Evolutionary conservation across 2,888 invertebrate species (phyloP).

Genomic region (Nemotelus pantherinus): DNA sequence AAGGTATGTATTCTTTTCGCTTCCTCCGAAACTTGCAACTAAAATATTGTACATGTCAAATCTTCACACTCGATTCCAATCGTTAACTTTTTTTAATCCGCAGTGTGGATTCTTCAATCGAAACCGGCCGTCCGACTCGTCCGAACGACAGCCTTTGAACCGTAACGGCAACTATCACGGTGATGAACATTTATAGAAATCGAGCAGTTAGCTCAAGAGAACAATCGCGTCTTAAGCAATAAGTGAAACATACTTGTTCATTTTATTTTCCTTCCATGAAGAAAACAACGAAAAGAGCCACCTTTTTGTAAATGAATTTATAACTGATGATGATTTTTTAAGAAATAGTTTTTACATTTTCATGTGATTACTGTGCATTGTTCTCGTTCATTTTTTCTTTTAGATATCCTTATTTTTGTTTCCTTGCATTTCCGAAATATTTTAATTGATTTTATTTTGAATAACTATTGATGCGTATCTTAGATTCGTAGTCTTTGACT

Average conservation of each 20-base stretch:
- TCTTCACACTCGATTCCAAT: too few species aligned
- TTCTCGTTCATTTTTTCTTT: neutral
- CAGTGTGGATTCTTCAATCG: conserved; percentile 95
- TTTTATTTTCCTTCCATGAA: conserved; percentile 29
- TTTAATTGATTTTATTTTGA: too few species aligned
- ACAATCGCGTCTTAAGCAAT: neutral
- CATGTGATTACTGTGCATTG: neutral
- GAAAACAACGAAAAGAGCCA: conserved; percentile 15
- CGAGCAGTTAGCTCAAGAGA: neutral
- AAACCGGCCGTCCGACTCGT: conserved; percentile 83
- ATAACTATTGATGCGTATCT: too few species aligned
- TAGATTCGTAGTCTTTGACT: too few species aligned
- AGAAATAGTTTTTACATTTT: too few species aligned
- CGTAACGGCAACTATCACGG: conserved; percentile 77
- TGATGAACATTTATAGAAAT: conserved; percentile 78
- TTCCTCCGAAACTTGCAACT: too few species aligned
- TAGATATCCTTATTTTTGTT: neutral
- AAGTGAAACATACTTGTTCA: neutral
- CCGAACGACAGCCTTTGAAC: conserved; percentile 86
- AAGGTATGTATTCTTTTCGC: conserved; percentile 70
- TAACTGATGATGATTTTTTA: too few species aligned
- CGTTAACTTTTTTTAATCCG: conserved; percentile 54
- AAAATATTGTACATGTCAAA: too few species aligned
- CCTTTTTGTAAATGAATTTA: too few species aligned
- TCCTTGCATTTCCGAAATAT: neutral